Base-by-base conservation (phyloP, 2,888 invertebrate species). In the Pelosia muscerda region DNA sequence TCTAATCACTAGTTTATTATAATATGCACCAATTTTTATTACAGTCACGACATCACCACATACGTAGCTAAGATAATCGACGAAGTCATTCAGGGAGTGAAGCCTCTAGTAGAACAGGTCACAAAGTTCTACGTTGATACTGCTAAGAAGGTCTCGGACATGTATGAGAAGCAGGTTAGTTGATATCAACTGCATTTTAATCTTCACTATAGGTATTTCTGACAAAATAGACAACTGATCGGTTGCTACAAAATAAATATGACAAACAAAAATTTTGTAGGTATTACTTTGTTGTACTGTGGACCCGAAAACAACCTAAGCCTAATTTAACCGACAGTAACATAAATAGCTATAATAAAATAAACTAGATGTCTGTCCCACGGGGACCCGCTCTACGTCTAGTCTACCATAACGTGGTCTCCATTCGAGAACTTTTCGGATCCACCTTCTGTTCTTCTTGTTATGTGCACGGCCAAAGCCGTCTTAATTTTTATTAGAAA, bases 131-230 rank as follows among this genome's bases (percentile, higher is more conserved):
- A 88, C 73, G 68, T 77, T 0, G 86, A 87, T 0, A 72, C 87
- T 0, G 75, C 82, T 69, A 86, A 91, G 67, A 90, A 91, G 76
- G 72, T 92, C 23, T 72, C 72, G 26, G 89, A 90, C 1, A 28
- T 93, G 69, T 93, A 92, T 67, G 88, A 88, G 70, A 89, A 90
- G 79, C 78, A 90, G 87, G 94, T 94, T 61, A 53, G 56, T 31
- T 55, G 19, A 6, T 23, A 23, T 13, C 31, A 26, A 63, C 42
- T n/a, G 31, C 10, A 0, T n/a, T 61, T 19, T n/a, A n/a, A n/a
- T n/a, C n/a, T n/a, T 19, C 34, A 26, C 60, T 57, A 57, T 57
- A 28, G 13, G 1, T 23, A 22, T 55, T 25, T 25, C 2, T 23
- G 13, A 25, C 10, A 1, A 55, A 4, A 54, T 2, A 54, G 3